Percentiles rank a stretch among this genome's conserved stretches.
Evolutionary conservation across 2,888 invertebrate species (phyloP).

Genomic region (Erynnis tages): DNA sequence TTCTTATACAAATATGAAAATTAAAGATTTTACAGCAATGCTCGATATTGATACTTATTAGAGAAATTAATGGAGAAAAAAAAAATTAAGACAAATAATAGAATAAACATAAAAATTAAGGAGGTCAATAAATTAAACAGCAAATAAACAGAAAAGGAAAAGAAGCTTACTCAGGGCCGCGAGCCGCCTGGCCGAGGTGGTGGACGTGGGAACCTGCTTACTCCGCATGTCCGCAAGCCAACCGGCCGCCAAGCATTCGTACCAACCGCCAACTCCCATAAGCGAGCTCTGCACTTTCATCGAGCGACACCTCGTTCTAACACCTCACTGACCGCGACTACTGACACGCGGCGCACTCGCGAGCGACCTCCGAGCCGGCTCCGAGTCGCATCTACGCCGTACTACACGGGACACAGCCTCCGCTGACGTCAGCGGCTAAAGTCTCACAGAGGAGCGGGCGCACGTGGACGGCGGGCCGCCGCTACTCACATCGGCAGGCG

Average conservation of each 20-base stretch:
- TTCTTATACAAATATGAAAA: too few relatives aligned
- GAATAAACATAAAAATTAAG: constrained; percentile 29
- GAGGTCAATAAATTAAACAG: constrained; percentile 46
- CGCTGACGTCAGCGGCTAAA: constrained; percentile 53
- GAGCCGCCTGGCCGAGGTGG: constrained; percentile 79
- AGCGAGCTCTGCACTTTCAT: constrained; percentile 77
- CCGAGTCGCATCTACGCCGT: constrained; percentile 52
- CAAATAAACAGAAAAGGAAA: constrained; percentile 76
- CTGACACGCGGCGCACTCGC: constrained; percentile 50
- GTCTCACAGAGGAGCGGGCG: constrained; percentile 22
- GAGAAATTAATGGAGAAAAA: neutral
- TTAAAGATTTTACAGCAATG: too few relatives aligned
- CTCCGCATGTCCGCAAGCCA: constrained; percentile 79
- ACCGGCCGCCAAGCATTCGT: constrained; percentile 75
- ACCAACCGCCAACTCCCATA: constrained; percentile 79
- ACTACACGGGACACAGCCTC: constrained; percentile 49
- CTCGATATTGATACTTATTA: neutral
- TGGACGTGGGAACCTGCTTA: constrained; percentile 78
- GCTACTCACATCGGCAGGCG: constrained; percentile 87
- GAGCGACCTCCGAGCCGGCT: constrained; percentile 31
- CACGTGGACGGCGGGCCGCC: constrained; percentile 47
- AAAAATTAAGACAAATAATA: neutral
- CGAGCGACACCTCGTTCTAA: constrained; percentile 63
- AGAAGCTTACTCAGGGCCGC: constrained; percentile 79
- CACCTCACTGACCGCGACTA: constrained; percentile 54